Conservation (phyloP, 2,797 vertebrate genomes). For the Urophycis tenuis region DNA sequence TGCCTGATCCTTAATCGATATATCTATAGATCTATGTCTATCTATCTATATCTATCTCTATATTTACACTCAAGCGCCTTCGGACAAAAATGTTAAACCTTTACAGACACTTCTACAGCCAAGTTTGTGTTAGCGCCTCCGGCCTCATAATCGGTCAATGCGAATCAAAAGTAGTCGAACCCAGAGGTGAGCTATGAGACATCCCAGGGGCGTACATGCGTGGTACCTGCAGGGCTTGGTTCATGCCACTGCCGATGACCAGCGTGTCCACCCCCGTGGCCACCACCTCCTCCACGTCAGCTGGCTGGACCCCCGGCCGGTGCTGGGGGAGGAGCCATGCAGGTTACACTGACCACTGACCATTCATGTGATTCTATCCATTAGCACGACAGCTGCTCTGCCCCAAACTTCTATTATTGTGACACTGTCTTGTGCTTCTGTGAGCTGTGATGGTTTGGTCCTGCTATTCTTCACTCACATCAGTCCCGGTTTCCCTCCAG, state of each 20-base stretch:
- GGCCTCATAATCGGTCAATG: too few species aligned
- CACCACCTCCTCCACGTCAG: conserved; percentile 88
- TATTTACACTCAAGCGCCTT: too few species aligned
- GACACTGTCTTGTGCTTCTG: not conserved
- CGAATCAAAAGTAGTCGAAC: too few species aligned
- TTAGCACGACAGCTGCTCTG: not conserved
- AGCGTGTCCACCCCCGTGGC: conserved; percentile 76
- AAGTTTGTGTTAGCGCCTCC: too few species aligned
- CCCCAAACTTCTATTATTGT: not conserved
- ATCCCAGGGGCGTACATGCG: not conserved
- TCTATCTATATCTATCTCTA: too few species aligned
- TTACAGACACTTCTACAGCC: too few species aligned
- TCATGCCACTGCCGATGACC: conserved; percentile 95
- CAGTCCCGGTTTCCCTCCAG: conserved; percentile 92
- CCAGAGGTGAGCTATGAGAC: too few species aligned
- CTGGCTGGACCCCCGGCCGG: conserved; percentile 86
- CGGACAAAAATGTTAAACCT: too few species aligned
- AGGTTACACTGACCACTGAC: not conserved
- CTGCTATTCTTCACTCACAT: conserved; percentile 70
- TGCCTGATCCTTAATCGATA: too few species aligned
- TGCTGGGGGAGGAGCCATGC: conserved; percentile 65
- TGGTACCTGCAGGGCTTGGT: conserved; percentile 84
- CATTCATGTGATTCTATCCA: too few species aligned
- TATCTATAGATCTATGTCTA: too few species aligned
- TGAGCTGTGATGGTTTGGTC: too few species aligned